Evolutionary conservation across 2,888 invertebrate genomes (phyloP).

Genomic region (Amphiduros pacificus): DNA sequence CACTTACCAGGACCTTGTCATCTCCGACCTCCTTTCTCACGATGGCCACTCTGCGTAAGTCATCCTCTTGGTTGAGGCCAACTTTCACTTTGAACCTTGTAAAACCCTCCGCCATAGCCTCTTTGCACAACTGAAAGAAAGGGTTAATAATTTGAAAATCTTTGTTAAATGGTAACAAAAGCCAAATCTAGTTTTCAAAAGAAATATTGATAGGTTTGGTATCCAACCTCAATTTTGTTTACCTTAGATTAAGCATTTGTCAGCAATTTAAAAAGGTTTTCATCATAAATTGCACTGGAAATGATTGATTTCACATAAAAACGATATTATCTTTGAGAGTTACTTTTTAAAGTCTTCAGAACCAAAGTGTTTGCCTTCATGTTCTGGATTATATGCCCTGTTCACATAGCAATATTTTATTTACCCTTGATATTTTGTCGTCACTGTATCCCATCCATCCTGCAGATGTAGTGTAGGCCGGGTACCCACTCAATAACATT

Average conservation of each 20-base stretch:
- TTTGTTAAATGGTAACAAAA: too few species aligned
- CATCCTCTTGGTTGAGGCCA: conserved; percentile 78
- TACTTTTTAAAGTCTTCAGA: conserved; percentile 25
- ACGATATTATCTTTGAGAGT: too few species aligned
- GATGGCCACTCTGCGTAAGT: conserved; percentile 72
- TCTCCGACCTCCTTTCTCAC: conserved; percentile 78
- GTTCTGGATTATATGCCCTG: too few species aligned
- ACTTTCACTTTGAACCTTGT: conserved; percentile 88
- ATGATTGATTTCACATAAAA: too few species aligned
- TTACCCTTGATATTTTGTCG: conserved; percentile 68
- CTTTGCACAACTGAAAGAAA: conserved; percentile 66
- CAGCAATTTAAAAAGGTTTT: too few species aligned
- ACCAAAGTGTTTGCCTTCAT: too few species aligned
- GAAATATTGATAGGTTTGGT: background rate
- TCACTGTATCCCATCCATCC: conserved; percentile 89
- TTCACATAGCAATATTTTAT: background rate
- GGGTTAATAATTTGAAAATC: too few species aligned
- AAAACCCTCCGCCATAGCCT: conserved; percentile 76
- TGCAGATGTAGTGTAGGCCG: conserved; percentile 78
- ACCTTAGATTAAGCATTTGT: too few species aligned
- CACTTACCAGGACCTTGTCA: conserved; percentile 72
- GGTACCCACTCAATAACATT: conserved; percentile 73
- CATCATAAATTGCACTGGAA: too few species aligned
- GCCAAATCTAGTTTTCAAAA: too few species aligned
- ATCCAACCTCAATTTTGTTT: too few species aligned